Evolutionary conservation across 1,140 invertebrate genomes (phyloP).

Genomic region (Zaprionus africanus): DNA sequence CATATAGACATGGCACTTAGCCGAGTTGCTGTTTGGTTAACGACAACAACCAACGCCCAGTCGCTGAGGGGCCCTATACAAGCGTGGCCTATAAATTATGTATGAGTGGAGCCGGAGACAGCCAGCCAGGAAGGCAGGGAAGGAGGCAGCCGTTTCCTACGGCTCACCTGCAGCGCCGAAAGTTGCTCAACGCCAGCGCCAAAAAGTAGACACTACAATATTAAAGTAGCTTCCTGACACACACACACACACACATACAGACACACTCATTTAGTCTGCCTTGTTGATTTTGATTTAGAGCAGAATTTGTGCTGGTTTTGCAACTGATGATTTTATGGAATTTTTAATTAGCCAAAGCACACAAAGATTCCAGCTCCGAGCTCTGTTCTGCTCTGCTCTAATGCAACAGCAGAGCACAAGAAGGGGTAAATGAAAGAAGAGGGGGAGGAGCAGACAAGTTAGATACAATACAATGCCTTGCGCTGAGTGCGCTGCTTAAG

Average conservation of each 20-base stretch:
- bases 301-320: slow-evolving; percentile 27
- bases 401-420: not conserved
- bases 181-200: slow-evolving; percentile 58
- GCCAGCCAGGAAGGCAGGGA: not conserved
- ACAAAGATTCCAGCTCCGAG: slow-evolving; percentile 26
- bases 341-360: slow-evolving; percentile 69
- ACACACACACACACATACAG: slow-evolving; percentile 6
- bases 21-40: slow-evolving; percentile 63
- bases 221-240: slow-evolving; percentile 52
- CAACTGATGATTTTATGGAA: slow-evolving; percentile 62
- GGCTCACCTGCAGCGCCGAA: slow-evolving; percentile 28
- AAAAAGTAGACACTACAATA: slow-evolving; percentile 56
- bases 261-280: not conserved
- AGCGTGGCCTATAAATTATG: slow-evolving; percentile 70
- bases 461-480: not conserved
- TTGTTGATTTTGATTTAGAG: slow-evolving; percentile 51
- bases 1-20: slow-evolving; percentile 62
- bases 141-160: no score
- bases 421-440: not conserved
- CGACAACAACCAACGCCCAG: slow-evolving; percentile 57
- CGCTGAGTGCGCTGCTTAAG: not conserved
- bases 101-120: slow-evolving; percentile 57
- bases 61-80: slow-evolving; percentile 36
- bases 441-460: not conserved
- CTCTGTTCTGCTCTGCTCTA: not conserved